Conservation (phyloP, 1,140 invertebrate genomes). For the Dendroctonus valens region DNA sequence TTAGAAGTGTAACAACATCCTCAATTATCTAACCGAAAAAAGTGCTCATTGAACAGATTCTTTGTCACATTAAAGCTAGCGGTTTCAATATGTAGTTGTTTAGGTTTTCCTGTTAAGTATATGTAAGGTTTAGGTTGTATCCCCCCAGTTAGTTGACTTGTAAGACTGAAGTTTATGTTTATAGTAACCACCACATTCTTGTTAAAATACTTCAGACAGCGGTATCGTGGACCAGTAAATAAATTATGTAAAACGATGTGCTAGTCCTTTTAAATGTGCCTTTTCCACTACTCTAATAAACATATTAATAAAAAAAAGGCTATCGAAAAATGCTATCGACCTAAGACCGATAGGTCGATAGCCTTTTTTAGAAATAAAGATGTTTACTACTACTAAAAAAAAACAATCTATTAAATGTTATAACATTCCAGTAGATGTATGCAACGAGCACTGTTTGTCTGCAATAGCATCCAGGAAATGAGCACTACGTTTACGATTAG, state of each 20-base stretch:
- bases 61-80: too few species aligned
- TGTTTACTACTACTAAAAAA: too few species aligned
- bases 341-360: too few species aligned
- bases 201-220: constrained; percentile 13
- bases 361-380: too few species aligned
- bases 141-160: constrained; percentile 10
- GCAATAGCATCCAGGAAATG: constrained; percentile 14
- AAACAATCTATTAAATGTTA: constrained; percentile 21
- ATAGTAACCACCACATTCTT: background rate
- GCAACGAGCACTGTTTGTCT: constrained; percentile 26
- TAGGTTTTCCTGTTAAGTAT: too few species aligned
- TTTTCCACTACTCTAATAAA: constrained; percentile 10
- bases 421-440: constrained; percentile 32
- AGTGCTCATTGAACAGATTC: too few species aligned
- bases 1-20: too few species aligned
- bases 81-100: too few species aligned
- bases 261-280: constrained; percentile 5
- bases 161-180: constrained; percentile 11
- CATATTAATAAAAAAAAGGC: background rate
- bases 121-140: too few species aligned
- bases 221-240: constrained; percentile 24
- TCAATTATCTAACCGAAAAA: too few species aligned
- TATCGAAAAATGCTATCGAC: too few species aligned
- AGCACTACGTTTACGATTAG: background rate
- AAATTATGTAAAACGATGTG: background rate